phyloP scores from a whole-genome alignment of 2,888 invertebrate species.

The Agrilus biguttatus region DNA sequence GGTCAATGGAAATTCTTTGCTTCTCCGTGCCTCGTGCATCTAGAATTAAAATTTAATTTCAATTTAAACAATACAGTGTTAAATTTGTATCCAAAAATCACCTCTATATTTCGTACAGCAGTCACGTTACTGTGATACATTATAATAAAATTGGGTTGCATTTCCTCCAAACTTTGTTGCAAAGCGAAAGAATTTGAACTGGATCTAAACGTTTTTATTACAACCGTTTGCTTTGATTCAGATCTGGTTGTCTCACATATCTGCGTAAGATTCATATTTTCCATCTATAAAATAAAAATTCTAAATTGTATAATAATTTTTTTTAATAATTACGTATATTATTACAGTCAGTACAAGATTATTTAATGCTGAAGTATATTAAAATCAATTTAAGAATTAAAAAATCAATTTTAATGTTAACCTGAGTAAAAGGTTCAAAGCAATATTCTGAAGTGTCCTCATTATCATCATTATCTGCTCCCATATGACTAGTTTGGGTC shows the following conservation, averaged over 20 bases:
- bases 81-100: constrained; percentile 21
- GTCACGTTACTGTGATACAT: constrained; percentile 83
- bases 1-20: constrained; percentile 39
- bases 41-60: constrained; percentile 17
- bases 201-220: constrained; percentile 67
- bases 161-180: constrained; percentile 48
- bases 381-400: background rate
- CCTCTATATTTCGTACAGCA: constrained; percentile 80
- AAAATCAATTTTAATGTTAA: constrained; percentile 16
- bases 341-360: background rate
- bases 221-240: constrained; percentile 41
- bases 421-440: constrained; percentile 53
- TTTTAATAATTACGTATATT: background rate
- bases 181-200: constrained; percentile 58
- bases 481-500: constrained; percentile 34
- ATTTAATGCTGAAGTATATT: background rate
- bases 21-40: constrained; percentile 54
- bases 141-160: constrained; percentile 69
- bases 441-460: constrained; percentile 21
- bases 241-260: constrained; percentile 37
- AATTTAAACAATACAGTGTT: background rate
- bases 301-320: background rate
- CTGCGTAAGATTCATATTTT: constrained; percentile 51
- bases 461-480: constrained; percentile 11
- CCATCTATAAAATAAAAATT: constrained; percentile 36